Evolutionary conservation across 2,113 vertebrate genomes (phyloP), one percentile per base, ranked within the genome.

Genomic region (Dicentrarchus labrax): DNA sequence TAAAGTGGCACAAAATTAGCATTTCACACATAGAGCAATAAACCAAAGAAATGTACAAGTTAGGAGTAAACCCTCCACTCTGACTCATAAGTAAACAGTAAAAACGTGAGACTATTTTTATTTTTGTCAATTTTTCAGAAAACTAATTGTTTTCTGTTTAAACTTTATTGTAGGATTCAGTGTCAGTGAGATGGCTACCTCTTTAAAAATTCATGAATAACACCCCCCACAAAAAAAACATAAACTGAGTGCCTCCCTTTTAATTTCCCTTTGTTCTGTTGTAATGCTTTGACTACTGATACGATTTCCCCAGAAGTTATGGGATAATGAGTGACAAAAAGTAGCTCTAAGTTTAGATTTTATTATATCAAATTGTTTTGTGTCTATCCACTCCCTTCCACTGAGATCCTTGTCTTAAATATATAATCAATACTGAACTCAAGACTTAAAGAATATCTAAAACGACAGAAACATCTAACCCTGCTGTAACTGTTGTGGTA

Each of bases 251-350:
- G 8, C 13, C 3, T 71, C 9, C 21, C 5, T 70, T 84, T 80
- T 19, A 74, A 72, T 11, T 48, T 15, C 45, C n/a, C 15, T 36
- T 12, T 66, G 17, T 64, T 30, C 0, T 38, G 61, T 22, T 66
- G 45, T 30, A 30, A 76, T 60, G 21, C 19, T 30, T 67, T 60
- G 38, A 51, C 30, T 59, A 30, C 21, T 71, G 6, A 74, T 50
- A 47, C 0, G 5, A 56, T 59, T 70, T 86, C 30, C 43, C 15
- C 38, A 41, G 21, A 77, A 69, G 21, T 77, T 72, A 45, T 6
- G 4, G 48, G 59, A 72, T 72, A 76, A 76, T 61, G 66, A 69
- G 56, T 47, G 68, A 75, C 45, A 72, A 72, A 72, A 80, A 15
- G 53, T 56, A 22, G 12, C 5, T 17, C 24, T 41, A 5, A 54